Conservation (phyloP, 2,113 vertebrate species). For the Canis aureus region DNA sequence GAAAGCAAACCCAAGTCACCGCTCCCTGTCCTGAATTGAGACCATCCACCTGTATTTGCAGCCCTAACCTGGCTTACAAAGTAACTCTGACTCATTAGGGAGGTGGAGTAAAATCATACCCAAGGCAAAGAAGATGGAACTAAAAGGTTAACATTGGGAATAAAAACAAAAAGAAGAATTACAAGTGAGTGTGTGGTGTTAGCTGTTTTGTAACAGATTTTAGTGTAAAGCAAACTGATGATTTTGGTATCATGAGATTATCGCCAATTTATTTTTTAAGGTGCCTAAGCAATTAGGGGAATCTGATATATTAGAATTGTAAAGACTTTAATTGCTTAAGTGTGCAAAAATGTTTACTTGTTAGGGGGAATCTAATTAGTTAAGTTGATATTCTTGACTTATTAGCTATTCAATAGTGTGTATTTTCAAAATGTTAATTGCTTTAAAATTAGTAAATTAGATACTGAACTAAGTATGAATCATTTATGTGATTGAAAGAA, state of each 20-base stretch:
- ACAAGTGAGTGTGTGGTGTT: background rate
- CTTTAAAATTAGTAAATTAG: background rate
- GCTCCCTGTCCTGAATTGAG: background rate
- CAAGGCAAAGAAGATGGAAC: background rate
- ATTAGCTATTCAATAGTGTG: background rate
- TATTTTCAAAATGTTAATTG: constrained; percentile 44
- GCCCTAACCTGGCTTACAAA: background rate
- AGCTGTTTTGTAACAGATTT: background rate
- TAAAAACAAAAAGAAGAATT: background rate
- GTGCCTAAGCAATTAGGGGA: constrained; percentile 48
- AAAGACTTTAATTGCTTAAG: constrained; percentile 52
- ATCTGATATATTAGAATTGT: background rate
- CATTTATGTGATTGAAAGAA: background rate
- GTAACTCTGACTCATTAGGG: background rate
- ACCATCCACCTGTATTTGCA: background rate
- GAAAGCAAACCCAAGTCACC: background rate
- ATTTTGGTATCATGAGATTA: background rate
- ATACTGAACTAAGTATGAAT: background rate
- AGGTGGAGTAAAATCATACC: background rate
- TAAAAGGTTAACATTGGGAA: background rate
- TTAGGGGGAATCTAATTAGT: constrained; percentile 50
- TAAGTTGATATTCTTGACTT: constrained; percentile 24
- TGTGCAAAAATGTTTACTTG: constrained; percentile 34
- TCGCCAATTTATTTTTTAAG: constrained; percentile 31
- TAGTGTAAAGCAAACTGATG: background rate